phyloP scores from a whole-genome alignment of 2,797 vertebrate species.

The Parambassis ranga region DNA sequence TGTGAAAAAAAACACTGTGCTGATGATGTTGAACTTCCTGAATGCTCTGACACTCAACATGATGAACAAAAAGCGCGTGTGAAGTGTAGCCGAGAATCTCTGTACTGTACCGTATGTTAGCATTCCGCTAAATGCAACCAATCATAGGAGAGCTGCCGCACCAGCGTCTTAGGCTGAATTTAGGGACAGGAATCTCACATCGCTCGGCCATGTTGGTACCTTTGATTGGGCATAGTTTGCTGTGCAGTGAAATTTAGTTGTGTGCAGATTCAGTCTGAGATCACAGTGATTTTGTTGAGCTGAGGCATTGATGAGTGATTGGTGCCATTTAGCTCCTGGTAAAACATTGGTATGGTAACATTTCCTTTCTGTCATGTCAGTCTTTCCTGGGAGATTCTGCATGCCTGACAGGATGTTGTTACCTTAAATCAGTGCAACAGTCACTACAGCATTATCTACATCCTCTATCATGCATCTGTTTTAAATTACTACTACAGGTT shows the following conservation, averaged over 20 bases:
- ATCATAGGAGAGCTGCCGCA: slow-evolving; percentile 34
- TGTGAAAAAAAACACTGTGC: slow-evolving; percentile 79
- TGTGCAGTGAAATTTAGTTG: background rate
- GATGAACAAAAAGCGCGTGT: slow-evolving; percentile 68
- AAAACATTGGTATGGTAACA: slow-evolving; percentile 8
- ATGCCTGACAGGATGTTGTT: slow-evolving; percentile 24
- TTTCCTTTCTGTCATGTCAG: slow-evolving; percentile 14
- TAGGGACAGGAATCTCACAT: background rate
- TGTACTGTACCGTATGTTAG: slow-evolving; percentile 58
- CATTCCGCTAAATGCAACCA: slow-evolving; percentile 68
- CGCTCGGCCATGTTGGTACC: background rate
- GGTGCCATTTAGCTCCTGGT: slow-evolving; percentile 57
- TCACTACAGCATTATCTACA: slow-evolving; percentile 61
- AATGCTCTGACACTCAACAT: slow-evolving; percentile 69
- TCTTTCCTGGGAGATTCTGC: background rate
- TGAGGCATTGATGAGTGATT: slow-evolving; percentile 42
- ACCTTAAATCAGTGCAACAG: slow-evolving; percentile 44
- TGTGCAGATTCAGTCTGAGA: background rate
- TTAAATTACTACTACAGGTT: background rate
- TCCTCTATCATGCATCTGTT: slow-evolving; percentile 7
- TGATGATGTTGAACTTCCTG: slow-evolving; percentile 77
- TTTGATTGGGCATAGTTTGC: slow-evolving; percentile 7
- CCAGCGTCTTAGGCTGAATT: slow-evolving; percentile 11
- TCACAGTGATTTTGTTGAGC: background rate
- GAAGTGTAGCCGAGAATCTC: slow-evolving; percentile 55